phyloP scores from a whole-genome alignment of 2,888 invertebrate species.

The Apamea monoglypha region DNA sequence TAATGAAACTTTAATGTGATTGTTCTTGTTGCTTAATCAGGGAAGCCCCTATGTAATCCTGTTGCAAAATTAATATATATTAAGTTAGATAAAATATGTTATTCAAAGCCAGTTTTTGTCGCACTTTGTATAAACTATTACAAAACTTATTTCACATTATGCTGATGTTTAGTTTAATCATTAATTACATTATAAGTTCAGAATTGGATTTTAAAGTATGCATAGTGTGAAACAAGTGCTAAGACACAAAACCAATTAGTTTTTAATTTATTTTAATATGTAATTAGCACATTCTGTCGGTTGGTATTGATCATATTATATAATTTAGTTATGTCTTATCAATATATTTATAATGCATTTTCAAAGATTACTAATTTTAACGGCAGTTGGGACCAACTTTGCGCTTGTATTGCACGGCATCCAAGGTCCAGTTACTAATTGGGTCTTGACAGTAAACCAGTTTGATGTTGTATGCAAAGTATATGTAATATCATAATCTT shows the following conservation, averaged over 20 bases:
- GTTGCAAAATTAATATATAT: constrained; percentile 60
- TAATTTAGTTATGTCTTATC: constrained; percentile 54
- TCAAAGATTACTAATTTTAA: constrained; percentile 56
- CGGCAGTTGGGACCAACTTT: constrained; percentile 68
- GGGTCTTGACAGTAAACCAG: constrained; percentile 60
- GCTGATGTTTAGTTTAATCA: constrained; percentile 7
- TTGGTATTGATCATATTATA: constrained; percentile 54
- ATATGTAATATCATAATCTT: constrained; percentile 75
- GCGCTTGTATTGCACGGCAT: constrained; percentile 59
- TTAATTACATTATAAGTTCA: constrained; percentile 15
- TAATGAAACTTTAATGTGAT: constrained; percentile 46
- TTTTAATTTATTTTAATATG: constrained; percentile 58
- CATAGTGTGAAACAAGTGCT: constrained; percentile 51
- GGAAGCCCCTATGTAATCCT: constrained; percentile 50
- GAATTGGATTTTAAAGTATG: constrained; percentile 31
- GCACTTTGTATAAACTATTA: constrained; percentile 56
- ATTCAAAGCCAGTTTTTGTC: constrained; percentile 54
- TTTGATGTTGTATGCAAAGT: constrained; percentile 70
- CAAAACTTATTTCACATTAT: constrained; percentile 57
- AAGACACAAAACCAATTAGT: constrained; percentile 61
- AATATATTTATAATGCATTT: constrained; percentile 66
- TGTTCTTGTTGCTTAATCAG: constrained; percentile 61
- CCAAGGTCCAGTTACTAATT: constrained; percentile 57
- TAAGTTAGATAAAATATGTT: constrained; percentile 55
- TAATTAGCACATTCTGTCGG: constrained; percentile 59